Percentiles rank a stretch among this genome's conserved stretches.
These are phyloP conservation scores for Oenanthe melanoleuca DNA, from an alignment of 2,113 vertebrate genomes.

Conservation along the genomic window DNA sequence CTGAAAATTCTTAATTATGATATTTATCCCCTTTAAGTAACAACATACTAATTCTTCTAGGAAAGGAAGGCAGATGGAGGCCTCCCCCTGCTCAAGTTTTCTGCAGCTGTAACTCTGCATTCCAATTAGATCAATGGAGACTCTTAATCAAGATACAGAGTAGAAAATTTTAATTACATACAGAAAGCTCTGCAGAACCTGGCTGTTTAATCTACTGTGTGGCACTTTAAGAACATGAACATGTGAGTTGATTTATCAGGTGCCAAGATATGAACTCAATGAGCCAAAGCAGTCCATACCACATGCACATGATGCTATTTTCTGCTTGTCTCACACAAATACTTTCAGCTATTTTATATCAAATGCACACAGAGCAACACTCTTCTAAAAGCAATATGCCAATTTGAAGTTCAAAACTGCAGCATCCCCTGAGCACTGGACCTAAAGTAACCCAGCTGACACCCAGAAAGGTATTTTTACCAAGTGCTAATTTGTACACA, in stretches of 20 bases:
- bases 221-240: background rate
- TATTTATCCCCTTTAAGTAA: background rate
- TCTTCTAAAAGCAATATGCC: background rate
- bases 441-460: background rate
- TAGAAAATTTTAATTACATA: background rate
- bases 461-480: background rate
- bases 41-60: background rate
- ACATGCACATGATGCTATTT: background rate
- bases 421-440: background rate
- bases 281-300: background rate
- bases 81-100: background rate
- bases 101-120: background rate
- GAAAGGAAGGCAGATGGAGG: background rate
- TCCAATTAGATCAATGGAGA: background rate
- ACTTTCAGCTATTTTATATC: background rate
- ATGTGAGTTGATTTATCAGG: background rate
- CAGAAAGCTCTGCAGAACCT: background rate
- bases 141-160: background rate
- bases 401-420: background rate
- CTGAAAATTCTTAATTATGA: background rate
- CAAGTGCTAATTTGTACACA: background rate
- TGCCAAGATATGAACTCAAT: background rate
- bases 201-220: background rate
- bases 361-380: background rate
- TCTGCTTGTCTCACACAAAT: background rate